phyloP scores from a whole-genome alignment of 2,888 invertebrate species.

The Agrilus cyanescens region DNA sequence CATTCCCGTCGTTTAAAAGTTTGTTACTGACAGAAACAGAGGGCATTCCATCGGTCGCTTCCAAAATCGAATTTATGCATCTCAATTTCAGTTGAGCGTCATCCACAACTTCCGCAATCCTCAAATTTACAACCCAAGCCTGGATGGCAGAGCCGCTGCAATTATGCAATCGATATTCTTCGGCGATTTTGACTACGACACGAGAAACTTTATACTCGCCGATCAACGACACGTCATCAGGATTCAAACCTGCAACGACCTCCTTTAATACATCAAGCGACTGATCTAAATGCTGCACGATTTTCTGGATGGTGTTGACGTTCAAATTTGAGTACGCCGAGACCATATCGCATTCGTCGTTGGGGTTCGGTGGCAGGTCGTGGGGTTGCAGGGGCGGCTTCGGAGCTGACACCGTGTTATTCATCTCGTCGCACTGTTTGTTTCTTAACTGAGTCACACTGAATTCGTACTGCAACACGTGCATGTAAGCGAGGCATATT shows the following conservation, averaged over 20 bases:
- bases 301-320: conserved; percentile 15
- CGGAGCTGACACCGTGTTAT: conserved; percentile 10
- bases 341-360: conserved; percentile 25
- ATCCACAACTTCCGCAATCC: conserved; percentile 15
- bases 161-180: conserved; percentile 22
- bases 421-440: conserved; percentile 23
- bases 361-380: conserved; percentile 17
- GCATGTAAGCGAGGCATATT: conserved; percentile 19
- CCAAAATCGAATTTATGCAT: conserved; percentile 4
- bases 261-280: conserved; percentile 13
- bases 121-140: conserved; percentile 19
- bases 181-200: conserved; percentile 17
- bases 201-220: conserved; percentile 9
- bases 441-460: conserved; percentile 13
- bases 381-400: conserved; percentile 6
- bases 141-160: conserved; percentile 17
- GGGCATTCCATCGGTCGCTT: no score
- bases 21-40: not conserved
- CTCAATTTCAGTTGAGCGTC: conserved; percentile 8
- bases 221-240: conserved; percentile 2
- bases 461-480: conserved; percentile 20
- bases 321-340: conserved; percentile 22
- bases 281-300: conserved; percentile 18
- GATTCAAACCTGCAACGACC: not conserved
- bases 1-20: no score